phyloP scores from a whole-genome alignment of 2,113 vertebrate genomes.

The Menura novaehollandiae region DNA sequence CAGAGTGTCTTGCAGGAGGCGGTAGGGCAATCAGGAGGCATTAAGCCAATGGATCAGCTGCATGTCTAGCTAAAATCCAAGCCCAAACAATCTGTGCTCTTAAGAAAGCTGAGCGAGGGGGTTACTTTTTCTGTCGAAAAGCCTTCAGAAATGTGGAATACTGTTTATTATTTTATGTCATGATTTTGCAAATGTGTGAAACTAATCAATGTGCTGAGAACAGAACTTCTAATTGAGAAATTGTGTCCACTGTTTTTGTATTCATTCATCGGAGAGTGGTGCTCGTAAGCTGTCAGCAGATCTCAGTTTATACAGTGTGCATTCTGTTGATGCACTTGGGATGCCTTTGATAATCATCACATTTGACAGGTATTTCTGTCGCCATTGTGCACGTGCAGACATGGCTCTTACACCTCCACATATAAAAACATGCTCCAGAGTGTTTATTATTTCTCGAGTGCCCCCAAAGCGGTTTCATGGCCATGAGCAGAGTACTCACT shows the following conservation, averaged over 20 bases:
- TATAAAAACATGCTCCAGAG: neutral
- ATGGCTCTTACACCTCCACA: fast-evolving
- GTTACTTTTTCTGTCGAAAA: neutral
- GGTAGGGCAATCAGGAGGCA: neutral
- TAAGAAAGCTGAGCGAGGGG: neutral
- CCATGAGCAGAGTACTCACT: fast-evolving
- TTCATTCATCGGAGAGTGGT: fast-evolving
- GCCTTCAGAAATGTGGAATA: neutral
- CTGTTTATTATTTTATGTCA: neutral
- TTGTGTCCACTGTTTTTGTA: neutral
- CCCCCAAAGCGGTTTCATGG: fast-evolving
- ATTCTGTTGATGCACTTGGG: neutral
- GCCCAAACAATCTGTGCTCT: neutral
- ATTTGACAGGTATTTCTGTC: neutral
- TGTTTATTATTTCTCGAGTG: neutral
- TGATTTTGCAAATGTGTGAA: neutral
- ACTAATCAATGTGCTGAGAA: neutral
- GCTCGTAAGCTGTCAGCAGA: neutral
- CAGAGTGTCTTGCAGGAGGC: neutral
- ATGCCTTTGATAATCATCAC: neutral
- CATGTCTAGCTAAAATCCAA: neutral
- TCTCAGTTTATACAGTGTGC: neutral
- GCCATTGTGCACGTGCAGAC: neutral
- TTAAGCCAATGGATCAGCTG: neutral
- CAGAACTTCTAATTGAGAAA: neutral